Conservation (phyloP, 92 coral and sea anemone genomes). For the Porites divaricata region DNA sequence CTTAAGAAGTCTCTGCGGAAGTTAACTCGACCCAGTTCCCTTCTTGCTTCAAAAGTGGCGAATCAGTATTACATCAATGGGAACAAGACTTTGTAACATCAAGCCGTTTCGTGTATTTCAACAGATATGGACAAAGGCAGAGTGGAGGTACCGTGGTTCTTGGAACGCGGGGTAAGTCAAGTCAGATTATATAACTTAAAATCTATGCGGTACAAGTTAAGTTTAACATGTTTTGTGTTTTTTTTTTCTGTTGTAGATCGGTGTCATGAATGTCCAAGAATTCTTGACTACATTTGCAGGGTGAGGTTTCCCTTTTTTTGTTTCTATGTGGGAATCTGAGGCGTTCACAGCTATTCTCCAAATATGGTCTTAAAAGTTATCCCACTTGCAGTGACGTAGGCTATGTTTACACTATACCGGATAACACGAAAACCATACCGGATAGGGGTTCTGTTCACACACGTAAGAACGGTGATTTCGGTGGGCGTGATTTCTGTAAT, state of each 20-base stretch:
- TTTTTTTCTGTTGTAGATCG: slow-evolving; percentile 56
- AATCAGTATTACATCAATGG: no score
- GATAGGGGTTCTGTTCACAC: no score
- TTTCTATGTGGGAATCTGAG: not conserved
- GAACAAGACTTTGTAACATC: not conserved
- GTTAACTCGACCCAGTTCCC: no score
- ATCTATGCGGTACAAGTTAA: not conserved
- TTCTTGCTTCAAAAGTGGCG: no score
- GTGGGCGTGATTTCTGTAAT: no score
- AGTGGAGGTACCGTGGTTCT: slow-evolving; percentile 74
- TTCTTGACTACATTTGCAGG: slow-evolving; percentile 75
- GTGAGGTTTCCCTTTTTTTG: slow-evolving; percentile 34
- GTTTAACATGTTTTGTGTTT: not conserved
- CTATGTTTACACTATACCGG: no score
- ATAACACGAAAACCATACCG: no score
- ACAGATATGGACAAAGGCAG: slow-evolving; percentile 69
- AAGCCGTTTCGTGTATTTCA: not conserved
- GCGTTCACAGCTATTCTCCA: not conserved
- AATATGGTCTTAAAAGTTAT: no score
- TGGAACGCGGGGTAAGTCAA: slow-evolving; percentile 75
- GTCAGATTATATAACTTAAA: not conserved
- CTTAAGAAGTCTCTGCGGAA: no score
- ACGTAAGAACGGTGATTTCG: no score
- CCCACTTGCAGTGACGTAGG: no score
- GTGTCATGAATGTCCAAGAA: slow-evolving; percentile 73